A percentile compares a stretch with the other conserved stretches of the same genome.
These are phyloP conservation scores for Pelochelys cantorii DNA, from an alignment of 2,797 vertebrate species.

Conservation along the genomic window DNA sequence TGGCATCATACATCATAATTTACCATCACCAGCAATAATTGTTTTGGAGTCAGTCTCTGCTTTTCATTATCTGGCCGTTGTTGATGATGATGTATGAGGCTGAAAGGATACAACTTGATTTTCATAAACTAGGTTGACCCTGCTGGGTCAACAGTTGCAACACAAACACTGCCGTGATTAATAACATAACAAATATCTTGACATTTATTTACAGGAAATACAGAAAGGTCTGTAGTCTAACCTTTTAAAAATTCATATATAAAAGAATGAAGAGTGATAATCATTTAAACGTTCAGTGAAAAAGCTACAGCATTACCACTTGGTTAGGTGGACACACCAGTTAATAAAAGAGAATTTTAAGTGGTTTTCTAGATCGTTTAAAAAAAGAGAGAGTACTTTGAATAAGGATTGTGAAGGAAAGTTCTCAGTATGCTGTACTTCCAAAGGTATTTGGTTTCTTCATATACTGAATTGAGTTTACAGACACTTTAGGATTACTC, in stretches of 20 bases:
- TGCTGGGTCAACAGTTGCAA: not conserved
- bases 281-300: not conserved
- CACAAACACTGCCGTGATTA: not conserved
- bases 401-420: not conserved
- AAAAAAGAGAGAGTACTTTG: not conserved
- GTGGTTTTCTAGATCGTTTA: not conserved
- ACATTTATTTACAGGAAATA: not conserved
- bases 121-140: not conserved
- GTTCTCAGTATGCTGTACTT: not conserved
- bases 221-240: not conserved
- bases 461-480: not conserved
- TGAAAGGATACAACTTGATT: not conserved
- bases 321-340: not conserved
- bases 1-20: not conserved
- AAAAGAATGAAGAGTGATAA: not conserved
- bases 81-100: not conserved
- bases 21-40: not conserved
- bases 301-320: not conserved
- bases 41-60: not conserved
- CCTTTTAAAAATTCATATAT: not conserved
- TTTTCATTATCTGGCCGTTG: conserved; percentile 3
- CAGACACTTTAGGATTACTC: not conserved
- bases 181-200: not conserved
- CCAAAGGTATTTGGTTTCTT: not conserved
- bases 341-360: not conserved